Percentiles rank a stretch among this genome's conserved stretches.
Conservation (phyloP, 2,888 invertebrate genomes). For the Pimpla rufipes region DNA sequence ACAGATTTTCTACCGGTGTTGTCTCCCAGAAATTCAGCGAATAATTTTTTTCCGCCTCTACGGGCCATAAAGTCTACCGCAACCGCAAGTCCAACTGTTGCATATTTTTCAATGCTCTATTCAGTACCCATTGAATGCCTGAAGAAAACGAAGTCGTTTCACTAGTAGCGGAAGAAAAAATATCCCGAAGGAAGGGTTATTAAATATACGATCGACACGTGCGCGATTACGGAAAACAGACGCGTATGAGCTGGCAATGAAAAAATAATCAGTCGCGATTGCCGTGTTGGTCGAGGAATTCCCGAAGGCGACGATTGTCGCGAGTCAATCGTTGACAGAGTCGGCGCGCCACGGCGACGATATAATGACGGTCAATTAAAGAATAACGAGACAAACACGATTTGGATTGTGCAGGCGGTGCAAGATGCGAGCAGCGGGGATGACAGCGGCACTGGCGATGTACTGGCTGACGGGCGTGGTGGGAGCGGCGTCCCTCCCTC, state of each 20-base stretch:
- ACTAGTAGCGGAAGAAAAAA: not conserved
- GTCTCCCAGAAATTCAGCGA: no score
- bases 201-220: not conserved
- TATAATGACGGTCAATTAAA: slow-evolving; percentile 37
- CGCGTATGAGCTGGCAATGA: not conserved
- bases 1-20: no score
- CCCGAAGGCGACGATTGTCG: not conserved
- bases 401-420: slow-evolving; percentile 79
- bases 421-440: slow-evolving; percentile 79
- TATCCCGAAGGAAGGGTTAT: not conserved
- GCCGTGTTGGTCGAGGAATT: slow-evolving; percentile 7
- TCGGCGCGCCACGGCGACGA: not conserved
- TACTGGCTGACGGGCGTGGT: slow-evolving; percentile 79
- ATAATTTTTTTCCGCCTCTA: no score
- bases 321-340: not conserved
- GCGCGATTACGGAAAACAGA: not conserved
- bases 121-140: not conserved
- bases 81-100: not conserved
- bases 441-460: slow-evolving; percentile 80
- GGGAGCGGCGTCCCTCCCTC: slow-evolving; percentile 77
- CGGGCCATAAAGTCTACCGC: no score
- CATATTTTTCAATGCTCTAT: not conserved
- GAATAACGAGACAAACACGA: slow-evolving; percentile 72
- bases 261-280: slow-evolving; percentile 12
- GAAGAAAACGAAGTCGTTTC: not conserved